Percentiles rank a stretch among this genome's conserved stretches.
Evolutionary conservation across 2,888 invertebrate species (phyloP).

Genomic region (Beris morrisii): DNA sequence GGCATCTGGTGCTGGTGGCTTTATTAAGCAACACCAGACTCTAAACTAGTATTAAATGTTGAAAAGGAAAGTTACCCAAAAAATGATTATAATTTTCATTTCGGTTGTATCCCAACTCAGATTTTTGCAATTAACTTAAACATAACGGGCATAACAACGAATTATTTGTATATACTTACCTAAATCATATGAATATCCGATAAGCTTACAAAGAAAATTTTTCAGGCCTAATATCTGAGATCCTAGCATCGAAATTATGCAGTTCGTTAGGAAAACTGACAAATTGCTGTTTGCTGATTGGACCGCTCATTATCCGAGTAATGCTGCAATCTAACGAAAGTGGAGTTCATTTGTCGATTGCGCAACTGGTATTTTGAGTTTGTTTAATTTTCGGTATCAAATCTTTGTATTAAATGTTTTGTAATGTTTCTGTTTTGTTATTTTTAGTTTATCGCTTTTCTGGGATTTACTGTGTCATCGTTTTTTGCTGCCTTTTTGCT

Average conservation of each 20-base stretch:
- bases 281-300: slow-evolving; percentile 60
- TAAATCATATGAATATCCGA: no score
- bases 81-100: no score
- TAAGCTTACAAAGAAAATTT: slow-evolving; percentile 24
- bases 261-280: slow-evolving; percentile 61
- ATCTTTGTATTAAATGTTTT: background rate
- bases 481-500: slow-evolving; percentile 57
- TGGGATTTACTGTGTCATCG: slow-evolving; percentile 58
- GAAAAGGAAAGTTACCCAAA: no score
- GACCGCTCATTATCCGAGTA: slow-evolving; percentile 57
- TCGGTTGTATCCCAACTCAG: no score
- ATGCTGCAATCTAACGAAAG: slow-evolving; percentile 58
- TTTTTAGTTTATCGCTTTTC: slow-evolving; percentile 60
- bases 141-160: no score
- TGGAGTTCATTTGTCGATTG: slow-evolving; percentile 57
- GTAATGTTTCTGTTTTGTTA: slow-evolving; percentile 30
- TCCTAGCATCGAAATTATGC: slow-evolving; percentile 56
- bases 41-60: no score
- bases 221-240: slow-evolving; percentile 56
- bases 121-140: no score
- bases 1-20: no score
- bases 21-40: no score
- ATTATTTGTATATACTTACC: no score
- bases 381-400: slow-evolving; percentile 11
- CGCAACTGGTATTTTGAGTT: slow-evolving; percentile 56